Evolutionary conservation across 2,113 vertebrate genomes (phyloP).

Genomic region (Catagonus wagneri): DNA sequence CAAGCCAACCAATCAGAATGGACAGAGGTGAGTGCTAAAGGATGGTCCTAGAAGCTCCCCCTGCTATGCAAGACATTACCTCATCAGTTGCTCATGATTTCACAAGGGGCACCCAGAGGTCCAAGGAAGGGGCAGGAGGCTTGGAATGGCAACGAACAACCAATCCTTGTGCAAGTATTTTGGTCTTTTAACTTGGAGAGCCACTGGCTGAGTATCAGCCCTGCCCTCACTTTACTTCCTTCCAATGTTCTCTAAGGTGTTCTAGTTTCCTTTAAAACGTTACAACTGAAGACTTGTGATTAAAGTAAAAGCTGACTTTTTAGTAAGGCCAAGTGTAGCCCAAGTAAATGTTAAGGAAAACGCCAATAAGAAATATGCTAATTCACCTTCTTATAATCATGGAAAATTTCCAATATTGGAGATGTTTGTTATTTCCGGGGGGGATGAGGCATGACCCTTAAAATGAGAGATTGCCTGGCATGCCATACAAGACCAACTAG

Average conservation of each 20-base stretch:
- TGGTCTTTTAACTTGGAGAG: not conserved
- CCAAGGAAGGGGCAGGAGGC: not conserved
- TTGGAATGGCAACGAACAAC: not conserved
- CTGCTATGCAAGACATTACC: not conserved
- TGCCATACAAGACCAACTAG: not conserved
- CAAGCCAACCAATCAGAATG: not conserved
- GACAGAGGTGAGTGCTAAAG: not conserved
- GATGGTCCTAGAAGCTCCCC: not conserved
- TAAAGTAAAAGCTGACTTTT: not conserved
- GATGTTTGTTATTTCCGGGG: not conserved
- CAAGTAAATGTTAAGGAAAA: not conserved
- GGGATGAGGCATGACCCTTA: not conserved
- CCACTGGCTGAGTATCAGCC: not conserved
- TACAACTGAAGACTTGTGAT: not conserved
- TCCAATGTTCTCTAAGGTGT: not conserved
- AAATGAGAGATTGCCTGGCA: not conserved
- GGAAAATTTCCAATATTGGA: not conserved
- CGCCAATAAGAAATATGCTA: not conserved
- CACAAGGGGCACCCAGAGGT: not conserved
- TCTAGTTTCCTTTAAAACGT: not conserved
- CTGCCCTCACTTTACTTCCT: not conserved
- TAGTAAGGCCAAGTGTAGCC: not conserved
- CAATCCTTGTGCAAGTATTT: not conserved
- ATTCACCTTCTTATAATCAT: not conserved
- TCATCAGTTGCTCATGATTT: not conserved